Evolutionary conservation across 2,797 vertebrate species (phyloP).

Genomic region (Anguilla anguilla): DNA sequence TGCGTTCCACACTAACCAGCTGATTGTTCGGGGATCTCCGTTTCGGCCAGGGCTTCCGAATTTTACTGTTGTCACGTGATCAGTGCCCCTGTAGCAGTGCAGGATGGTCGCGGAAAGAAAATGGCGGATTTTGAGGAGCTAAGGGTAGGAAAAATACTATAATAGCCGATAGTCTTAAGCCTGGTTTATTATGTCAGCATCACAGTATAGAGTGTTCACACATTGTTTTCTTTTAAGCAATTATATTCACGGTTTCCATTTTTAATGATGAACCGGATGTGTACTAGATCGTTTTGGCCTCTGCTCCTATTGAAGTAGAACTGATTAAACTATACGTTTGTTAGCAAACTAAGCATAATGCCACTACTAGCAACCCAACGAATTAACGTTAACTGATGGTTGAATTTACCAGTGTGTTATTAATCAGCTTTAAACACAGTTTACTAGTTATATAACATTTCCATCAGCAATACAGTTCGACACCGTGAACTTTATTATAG

Average conservation of each 20-base stretch:
- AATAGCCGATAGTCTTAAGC: slow-evolving; percentile 38
- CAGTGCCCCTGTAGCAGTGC: slow-evolving; percentile 36
- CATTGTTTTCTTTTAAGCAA: not conserved
- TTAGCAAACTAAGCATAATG: not conserved
- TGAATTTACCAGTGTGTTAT: not conserved
- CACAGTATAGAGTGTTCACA: slow-evolving; percentile 4
- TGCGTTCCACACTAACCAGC: not conserved
- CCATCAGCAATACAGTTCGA: not conserved
- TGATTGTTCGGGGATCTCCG: not conserved
- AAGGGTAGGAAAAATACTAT: slow-evolving; percentile 77
- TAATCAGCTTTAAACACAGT: not conserved
- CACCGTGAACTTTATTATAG: not conserved
- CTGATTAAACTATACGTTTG: not conserved
- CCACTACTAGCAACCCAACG: no score
- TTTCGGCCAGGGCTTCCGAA: not conserved
- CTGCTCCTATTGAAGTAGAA: not conserved
- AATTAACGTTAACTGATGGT: not conserved
- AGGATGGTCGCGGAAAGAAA: slow-evolving; percentile 77
- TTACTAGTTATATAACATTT: not conserved
- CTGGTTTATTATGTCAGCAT: slow-evolving; percentile 14
- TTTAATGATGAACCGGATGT: not conserved
- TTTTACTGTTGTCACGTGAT: not conserved
- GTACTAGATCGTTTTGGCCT: not conserved
- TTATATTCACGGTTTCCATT: no score
- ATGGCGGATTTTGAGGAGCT: slow-evolving; percentile 87